phyloP scores from a whole-genome alignment of 1,140 invertebrate genomes.

The Drosophila lacertosa region DNA sequence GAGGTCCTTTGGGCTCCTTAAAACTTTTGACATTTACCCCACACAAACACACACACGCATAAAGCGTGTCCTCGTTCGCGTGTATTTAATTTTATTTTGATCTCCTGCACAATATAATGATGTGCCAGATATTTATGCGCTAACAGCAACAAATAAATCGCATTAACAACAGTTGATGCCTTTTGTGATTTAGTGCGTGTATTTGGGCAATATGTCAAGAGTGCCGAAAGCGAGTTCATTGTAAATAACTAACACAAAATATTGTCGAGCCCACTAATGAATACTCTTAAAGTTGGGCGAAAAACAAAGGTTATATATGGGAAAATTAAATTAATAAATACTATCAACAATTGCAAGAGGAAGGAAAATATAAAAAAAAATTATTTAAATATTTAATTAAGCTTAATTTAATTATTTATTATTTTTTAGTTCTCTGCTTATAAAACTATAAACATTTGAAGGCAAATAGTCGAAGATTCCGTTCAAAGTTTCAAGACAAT shows the following conservation, averaged over 20 bases:
- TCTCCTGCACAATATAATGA: conserved; percentile 19
- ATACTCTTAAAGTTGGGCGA: neutral
- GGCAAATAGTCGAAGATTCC: no score
- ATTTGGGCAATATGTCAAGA: conserved; percentile 17
- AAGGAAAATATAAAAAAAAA: no score
- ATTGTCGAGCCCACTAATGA: neutral
- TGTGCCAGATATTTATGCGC: conserved; percentile 6
- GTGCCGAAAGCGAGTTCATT: conserved; percentile 13
- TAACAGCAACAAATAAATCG: conserved; percentile 25
- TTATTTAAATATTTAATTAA: no score
- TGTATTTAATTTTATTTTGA: conserved; percentile 35
- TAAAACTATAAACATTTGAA: no score
- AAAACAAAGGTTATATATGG: neutral
- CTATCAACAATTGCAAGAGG: no score
- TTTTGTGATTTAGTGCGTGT: conserved; percentile 37
- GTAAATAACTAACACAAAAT: conserved; percentile 14
- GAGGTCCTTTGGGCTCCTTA: conserved; percentile 23
- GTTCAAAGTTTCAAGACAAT: no score
- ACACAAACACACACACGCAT: neutral
- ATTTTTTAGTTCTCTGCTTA: no score
- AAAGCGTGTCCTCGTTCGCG: neutral
- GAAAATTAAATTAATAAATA: no score
- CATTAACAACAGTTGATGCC: conserved; percentile 40
- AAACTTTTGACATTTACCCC: conserved; percentile 43
- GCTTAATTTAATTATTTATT: no score